Base-by-base conservation (phyloP, 2,797 vertebrate genomes). In the Rhincodon typus region DNA sequence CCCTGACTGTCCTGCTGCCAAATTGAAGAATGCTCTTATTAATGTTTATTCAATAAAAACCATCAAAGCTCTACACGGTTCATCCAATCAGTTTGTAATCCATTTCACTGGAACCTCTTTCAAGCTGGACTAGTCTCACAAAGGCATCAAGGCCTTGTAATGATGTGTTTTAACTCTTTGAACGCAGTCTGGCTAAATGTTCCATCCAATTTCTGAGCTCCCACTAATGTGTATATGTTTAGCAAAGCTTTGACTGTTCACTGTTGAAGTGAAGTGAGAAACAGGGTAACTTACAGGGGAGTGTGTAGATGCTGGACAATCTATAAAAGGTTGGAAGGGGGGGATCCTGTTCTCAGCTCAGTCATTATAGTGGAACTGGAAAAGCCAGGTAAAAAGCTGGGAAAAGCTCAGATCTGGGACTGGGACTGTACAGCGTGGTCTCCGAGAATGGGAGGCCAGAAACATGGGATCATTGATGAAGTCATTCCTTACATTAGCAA, bases 11-110 rank as follows among this genome's bases (percentile, higher is more conserved):
- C 2, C n/a, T 38, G 91, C 66, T 94, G 91, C 91, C 91, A 94
- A 70, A 69, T 94, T 70, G 91, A 94, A 94, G 66, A 42, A 94
- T 94, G 66, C 19, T 69, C 91, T 94, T 94, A 93, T 94, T 94
- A 94, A 69, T 94, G 91, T 94, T 94, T 70, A 94, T 94, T 94
- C 91, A 94, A 94, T 94, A 69, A 94, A 94, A 70, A 94, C n/a
- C 66, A 70, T 94, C 62, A 21, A 62, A 94, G 66, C 91, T 67
- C 90, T 27, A 23, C 34, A 42, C 70, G 8, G 90, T 70, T 70
- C 91, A 94, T 67, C 91, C 91, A 69, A 94, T 94, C 62, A 94
- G 91, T 94, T 69, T 12, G 66, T 19, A 69, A 94, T 70, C 38
- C 38, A 25, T 69, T 50, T 70, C n/a, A 17, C 90, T 94, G 90